phyloP scores from a whole-genome alignment of 2,797 vertebrate species.

The Nannoperca obscura region DNA sequence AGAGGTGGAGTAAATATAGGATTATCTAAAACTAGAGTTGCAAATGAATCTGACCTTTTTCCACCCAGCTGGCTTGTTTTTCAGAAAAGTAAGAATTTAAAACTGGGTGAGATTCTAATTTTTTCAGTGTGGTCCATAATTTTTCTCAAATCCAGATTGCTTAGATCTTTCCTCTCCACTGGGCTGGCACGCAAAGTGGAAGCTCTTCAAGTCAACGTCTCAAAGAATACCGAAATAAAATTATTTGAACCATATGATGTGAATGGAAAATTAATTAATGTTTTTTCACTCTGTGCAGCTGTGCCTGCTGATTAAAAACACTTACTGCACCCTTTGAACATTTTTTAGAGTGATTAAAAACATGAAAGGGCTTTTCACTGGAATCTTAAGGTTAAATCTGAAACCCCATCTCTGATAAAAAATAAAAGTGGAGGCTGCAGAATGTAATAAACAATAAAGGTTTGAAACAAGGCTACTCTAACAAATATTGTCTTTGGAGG shows the following conservation, averaged over 20 bases:
- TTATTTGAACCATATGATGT: slow-evolving; percentile 73
- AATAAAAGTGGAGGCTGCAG: slow-evolving; percentile 57
- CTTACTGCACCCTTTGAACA: slow-evolving; percentile 55
- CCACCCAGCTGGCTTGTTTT: slow-evolving; percentile 24
- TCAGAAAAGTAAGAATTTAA: slow-evolving; percentile 23
- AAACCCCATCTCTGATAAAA: slow-evolving; percentile 60
- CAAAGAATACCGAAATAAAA: slow-evolving; percentile 50
- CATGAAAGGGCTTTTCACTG: slow-evolving; percentile 63
- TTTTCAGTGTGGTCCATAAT: slow-evolving; percentile 42
- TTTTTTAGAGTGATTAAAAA: slow-evolving; percentile 68
- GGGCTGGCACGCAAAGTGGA: slow-evolving; percentile 53
- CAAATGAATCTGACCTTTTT: slow-evolving; percentile 5
- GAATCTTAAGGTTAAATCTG: slow-evolving; percentile 67
- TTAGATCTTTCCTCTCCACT: slow-evolving; percentile 44
- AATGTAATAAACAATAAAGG: slow-evolving; percentile 83
- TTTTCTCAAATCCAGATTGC: slow-evolving; percentile 53
- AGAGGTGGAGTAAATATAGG: not conserved
- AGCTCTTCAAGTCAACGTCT: slow-evolving; percentile 55
- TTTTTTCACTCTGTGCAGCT: slow-evolving; percentile 57
- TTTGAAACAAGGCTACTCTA: slow-evolving; percentile 83
- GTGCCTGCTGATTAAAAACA: slow-evolving; percentile 74
- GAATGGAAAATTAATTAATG: slow-evolving; percentile 62
- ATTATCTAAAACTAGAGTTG: slow-evolving; percentile 13
- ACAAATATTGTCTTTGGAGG: slow-evolving; percentile 87
- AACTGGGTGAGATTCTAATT: slow-evolving; percentile 40